Base-by-base conservation (phyloP, 2,797 vertebrate species). In the Scarus forsteni region DNA sequence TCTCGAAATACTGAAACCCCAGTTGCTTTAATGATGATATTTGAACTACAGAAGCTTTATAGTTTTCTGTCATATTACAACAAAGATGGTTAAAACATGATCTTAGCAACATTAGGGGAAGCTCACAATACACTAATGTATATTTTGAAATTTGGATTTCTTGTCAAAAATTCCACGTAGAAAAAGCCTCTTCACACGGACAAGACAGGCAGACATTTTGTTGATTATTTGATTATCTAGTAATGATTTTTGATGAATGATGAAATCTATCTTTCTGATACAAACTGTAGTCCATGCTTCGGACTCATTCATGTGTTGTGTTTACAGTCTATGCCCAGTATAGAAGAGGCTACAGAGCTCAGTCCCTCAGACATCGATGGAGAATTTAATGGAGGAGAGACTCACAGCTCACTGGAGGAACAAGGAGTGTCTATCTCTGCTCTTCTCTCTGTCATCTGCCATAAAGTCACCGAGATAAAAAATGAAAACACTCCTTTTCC, bases 401-500 rank as follows among this genome's bases (percentile, higher is more conserved):
- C 46, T 63, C 11, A 51, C 79, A 14, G 79, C 49, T 49, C 13
- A 1, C 10, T 55, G 0, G 71, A 35, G 80, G 88, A 91, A 3
- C 92, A 81, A 66, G 83, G 85, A 9, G 95, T 97, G 79, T 95
- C 96, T 15, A 16, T 98, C 10, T 43, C 92, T 72, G 93, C 83
- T 55, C 91, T 98, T 1, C 88, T 97, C 44, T 85, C 76, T 63
- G 94, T 97, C 8, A 89, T 96, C 86, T 88, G 65, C 68, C 90
- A 88, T 60, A 90, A 91, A 81, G 62, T 85, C 62, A 77, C n/a
- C 8, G 90, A 81, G 66, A 51, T 75, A 3, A 87, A 83, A 27
- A 86, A 91, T 1, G 55, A 55, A 45, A 60, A 71, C 42, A 84
- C 87, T 67, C 92, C 94, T 59, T 73, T 70, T 70, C 54, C 59